Conservation (phyloP, 2,888 invertebrate species). For the Leptopilina syphax region DNA sequence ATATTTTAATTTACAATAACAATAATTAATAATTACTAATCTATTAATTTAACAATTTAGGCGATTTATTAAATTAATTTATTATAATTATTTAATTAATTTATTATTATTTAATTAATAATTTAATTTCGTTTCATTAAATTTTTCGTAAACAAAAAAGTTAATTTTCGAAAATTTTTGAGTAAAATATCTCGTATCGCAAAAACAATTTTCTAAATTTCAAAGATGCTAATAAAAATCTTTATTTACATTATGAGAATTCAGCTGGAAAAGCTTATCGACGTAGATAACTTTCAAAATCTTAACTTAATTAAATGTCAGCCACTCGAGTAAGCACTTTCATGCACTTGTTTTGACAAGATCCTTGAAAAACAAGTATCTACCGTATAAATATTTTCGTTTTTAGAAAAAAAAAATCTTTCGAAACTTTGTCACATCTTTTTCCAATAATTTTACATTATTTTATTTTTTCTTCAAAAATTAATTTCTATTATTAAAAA, state of each 20-base stretch:
- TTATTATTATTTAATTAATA: too few relatives aligned
- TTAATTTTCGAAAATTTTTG: background rate
- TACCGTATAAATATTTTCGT: background rate
- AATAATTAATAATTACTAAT: too few relatives aligned
- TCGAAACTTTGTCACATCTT: background rate
- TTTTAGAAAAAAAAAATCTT: background rate
- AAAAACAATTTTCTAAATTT: background rate
- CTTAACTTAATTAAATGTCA: conserved; percentile 30
- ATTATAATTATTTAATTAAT: too few relatives aligned
- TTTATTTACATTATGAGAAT: conserved; percentile 1
- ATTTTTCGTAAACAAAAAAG: background rate
- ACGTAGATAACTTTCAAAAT: conserved; percentile 10
- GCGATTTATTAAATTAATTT: too few relatives aligned
- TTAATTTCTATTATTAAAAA: too few relatives aligned
- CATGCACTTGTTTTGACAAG: conserved; percentile 8
- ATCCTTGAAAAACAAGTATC: conserved; percentile 18
- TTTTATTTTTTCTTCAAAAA: too few relatives aligned
- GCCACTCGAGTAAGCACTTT: conserved; percentile 21
- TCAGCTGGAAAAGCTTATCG: conserved; percentile 15
- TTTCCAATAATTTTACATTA: too few relatives aligned
- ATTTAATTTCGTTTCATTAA: too few relatives aligned
- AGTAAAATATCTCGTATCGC: background rate
- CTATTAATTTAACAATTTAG: too few relatives aligned
- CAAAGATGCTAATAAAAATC: background rate
- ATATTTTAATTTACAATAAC: too few relatives aligned